A percentile compares a stretch with the other conserved stretches of the same genome.
Conservation (phyloP, 2,797 vertebrate species). For the Atherinosoma microstoma region DNA sequence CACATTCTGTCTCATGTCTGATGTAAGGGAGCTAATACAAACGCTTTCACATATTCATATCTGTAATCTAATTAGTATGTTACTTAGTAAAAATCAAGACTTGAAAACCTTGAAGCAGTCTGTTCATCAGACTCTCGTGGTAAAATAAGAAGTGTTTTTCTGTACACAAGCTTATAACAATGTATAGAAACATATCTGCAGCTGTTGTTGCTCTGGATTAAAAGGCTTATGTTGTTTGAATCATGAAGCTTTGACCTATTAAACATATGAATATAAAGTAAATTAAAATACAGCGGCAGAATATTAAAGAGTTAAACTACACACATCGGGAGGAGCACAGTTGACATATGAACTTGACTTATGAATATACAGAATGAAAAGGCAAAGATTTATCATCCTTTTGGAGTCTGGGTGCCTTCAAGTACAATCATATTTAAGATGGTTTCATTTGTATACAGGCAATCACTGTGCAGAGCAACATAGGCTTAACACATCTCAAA, state of each 20-base stretch:
- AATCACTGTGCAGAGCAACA: background rate
- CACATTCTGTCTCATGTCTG: slow-evolving; percentile 24
- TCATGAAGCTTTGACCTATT: background rate
- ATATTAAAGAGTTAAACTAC: background rate
- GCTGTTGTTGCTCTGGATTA: background rate
- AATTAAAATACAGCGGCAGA: background rate
- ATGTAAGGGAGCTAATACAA: background rate
- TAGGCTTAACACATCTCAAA: too few relatives aligned
- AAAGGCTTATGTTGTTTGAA: background rate
- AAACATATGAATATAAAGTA: background rate
- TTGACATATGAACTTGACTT: background rate
- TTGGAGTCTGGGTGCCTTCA: background rate
- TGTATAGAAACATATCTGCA: background rate
- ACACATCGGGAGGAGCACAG: background rate
- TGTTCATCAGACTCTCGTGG: too few relatives aligned
- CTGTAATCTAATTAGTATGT: background rate
- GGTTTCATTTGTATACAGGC: background rate
- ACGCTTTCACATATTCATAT: background rate
- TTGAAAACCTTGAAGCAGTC: too few relatives aligned
- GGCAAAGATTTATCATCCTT: background rate
- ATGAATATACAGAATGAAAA: background rate
- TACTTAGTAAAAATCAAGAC: background rate
- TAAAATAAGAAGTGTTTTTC: background rate
- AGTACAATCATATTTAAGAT: background rate
- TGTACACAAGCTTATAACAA: background rate